Conservation (phyloP, 2,888 invertebrate genomes). For the Ennomos quercinarius region DNA sequence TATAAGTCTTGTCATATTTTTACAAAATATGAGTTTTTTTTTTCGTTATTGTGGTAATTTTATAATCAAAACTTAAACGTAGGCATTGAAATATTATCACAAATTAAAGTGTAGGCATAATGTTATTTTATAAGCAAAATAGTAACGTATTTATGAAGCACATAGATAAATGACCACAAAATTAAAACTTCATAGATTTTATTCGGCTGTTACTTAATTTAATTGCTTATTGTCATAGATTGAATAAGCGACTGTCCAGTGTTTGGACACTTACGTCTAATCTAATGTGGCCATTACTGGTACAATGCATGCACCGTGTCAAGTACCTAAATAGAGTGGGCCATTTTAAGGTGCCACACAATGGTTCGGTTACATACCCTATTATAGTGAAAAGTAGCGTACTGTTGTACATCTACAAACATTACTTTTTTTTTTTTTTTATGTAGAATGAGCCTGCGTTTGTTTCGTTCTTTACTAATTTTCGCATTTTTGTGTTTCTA, state of each 20-base stretch:
- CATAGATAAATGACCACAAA: background rate
- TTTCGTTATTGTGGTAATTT: too few species aligned
- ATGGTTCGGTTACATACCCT: conserved; percentile 8
- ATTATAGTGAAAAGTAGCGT: background rate
- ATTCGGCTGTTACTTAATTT: conserved; percentile 17
- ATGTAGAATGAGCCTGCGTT: too few species aligned
- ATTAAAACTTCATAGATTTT: conserved; percentile 9
- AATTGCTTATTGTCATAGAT: conserved; percentile 6
- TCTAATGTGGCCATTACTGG: conserved; percentile 34
- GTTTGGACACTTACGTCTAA: conserved; percentile 46
- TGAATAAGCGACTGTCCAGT: conserved; percentile 43
- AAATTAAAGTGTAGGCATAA: background rate
- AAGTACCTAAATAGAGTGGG: conserved; percentile 8
- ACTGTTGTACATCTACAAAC: too few species aligned
- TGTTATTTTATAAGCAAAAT: conserved; percentile 1
- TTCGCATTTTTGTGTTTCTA: too few species aligned
- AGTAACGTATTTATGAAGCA: too few species aligned
- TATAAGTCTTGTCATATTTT: conserved; percentile 22
- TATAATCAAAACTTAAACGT: too few species aligned
- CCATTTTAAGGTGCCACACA: conserved; percentile 8
- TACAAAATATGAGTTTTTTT: background rate
- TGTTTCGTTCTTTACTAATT: too few species aligned
- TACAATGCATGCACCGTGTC: conserved; percentile 19
- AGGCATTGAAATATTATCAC: background rate
- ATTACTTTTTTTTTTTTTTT: too few species aligned